A percentile compares a stretch with the other conserved stretches of the same genome.
These are phyloP conservation scores for Gulo gulo DNA, from an alignment of 2,113 vertebrate species.

Conservation along the genomic window DNA sequence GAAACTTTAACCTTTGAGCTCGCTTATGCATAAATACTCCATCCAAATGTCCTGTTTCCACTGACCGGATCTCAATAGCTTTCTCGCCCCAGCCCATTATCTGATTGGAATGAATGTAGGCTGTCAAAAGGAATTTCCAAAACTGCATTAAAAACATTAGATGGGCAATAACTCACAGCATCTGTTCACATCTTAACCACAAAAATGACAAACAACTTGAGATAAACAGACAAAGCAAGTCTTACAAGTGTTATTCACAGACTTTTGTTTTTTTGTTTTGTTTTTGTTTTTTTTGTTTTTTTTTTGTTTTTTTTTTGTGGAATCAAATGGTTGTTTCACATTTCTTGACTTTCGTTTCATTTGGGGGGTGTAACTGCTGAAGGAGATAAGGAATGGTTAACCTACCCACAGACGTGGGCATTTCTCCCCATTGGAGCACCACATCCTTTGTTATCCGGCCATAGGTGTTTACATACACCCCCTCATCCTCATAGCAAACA, in stretches of 20 bases:
- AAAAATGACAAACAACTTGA: constrained; percentile 78
- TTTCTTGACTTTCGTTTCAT: constrained; percentile 64
- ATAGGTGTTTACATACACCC: constrained; percentile 99
- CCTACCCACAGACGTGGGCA: constrained; percentile 99
- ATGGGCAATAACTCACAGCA: constrained; percentile 70
- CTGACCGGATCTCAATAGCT: constrained; percentile 99
- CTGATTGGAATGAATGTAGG: constrained; percentile 99
- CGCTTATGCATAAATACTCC: constrained; percentile 99
- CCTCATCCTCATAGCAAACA: constrained; percentile 99
- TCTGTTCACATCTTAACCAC: constrained; percentile 80
- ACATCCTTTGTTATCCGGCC: constrained; percentile 99
- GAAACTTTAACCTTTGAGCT: constrained; percentile 99
- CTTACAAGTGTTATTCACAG: constrained; percentile 76
- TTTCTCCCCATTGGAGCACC: constrained; percentile 99
- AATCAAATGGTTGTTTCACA: constrained; percentile 77
- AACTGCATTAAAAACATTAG: constrained; percentile 79
- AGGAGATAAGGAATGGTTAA: constrained; percentile 80
- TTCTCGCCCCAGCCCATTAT: constrained; percentile 99
- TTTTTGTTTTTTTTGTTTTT: not conserved
- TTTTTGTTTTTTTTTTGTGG: constrained; percentile 55
- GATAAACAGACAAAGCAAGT: constrained; percentile 72
- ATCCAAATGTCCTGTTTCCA: constrained; percentile 99
- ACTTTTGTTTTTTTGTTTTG: constrained; percentile 21
- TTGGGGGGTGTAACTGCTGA: constrained; percentile 64
- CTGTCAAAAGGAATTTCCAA: constrained; percentile 87